A percentile compares a stretch with the other conserved stretches of the same genome.
Conservation (phyloP, 2,113 vertebrate genomes). For the Heterotis niloticus region DNA sequence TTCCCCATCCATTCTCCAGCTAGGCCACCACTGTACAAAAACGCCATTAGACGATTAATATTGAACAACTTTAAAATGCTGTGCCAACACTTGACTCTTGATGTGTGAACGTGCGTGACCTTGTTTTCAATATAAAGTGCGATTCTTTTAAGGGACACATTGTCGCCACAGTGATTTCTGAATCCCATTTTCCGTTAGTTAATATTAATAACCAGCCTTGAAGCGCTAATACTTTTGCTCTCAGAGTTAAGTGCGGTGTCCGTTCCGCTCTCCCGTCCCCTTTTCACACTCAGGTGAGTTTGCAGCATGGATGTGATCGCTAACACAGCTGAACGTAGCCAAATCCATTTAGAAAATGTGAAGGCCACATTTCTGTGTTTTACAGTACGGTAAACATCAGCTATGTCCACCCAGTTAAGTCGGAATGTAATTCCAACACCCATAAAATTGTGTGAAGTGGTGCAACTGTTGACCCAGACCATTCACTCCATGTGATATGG, state of each 20-base stretch:
- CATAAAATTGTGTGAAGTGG: not conserved
- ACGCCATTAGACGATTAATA: not conserved
- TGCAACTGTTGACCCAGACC: not conserved
- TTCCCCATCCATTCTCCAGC: not conserved
- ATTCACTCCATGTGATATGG: not conserved
- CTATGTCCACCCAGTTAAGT: not conserved
- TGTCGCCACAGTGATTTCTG: not conserved
- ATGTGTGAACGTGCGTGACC: not conserved
- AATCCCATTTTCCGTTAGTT: not conserved
- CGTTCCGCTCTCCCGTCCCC: not conserved
- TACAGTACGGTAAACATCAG: not conserved
- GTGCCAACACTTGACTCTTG: not conserved
- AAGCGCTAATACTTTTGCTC: not conserved
- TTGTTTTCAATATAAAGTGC: not conserved
- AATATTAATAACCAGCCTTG: slow-evolving; percentile 10
- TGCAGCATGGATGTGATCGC: not conserved
- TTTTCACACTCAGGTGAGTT: not conserved
- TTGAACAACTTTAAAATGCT: not conserved
- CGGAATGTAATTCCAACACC: not conserved
- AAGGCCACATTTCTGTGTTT: too few species aligned
- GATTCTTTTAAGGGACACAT: not conserved
- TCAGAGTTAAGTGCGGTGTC: not conserved
- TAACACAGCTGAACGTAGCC: not conserved
- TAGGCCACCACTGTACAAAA: not conserved
- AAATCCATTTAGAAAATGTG: not conserved